Percentiles rank a stretch among this genome's conserved stretches.
Evolutionary conservation across 2,797 vertebrate species (phyloP).

Genomic region (Garrulus glandarius): DNA sequence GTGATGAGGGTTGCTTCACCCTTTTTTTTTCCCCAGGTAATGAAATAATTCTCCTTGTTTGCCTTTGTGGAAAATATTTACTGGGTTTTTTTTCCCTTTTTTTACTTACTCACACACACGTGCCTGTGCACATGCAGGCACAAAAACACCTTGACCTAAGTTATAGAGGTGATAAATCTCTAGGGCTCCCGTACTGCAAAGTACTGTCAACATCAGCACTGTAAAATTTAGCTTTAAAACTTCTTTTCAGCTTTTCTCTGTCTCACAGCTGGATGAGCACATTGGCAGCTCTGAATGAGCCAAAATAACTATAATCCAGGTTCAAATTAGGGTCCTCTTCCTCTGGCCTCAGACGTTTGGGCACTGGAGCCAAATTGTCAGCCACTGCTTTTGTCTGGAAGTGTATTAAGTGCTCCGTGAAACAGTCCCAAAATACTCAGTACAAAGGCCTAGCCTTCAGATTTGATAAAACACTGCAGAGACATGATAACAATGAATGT

Average conservation of each 20-base stretch:
- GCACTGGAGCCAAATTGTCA: background rate
- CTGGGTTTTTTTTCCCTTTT: fast-evolving
- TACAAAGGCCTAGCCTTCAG: background rate
- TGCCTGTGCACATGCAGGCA: background rate
- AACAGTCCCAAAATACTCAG: background rate
- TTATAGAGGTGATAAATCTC: background rate
- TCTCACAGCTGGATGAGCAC: background rate
- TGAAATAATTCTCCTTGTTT: background rate
- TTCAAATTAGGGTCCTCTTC: background rate
- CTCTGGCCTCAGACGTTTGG: background rate
- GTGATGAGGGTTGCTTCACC: background rate
- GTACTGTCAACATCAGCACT: background rate
- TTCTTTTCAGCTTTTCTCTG: background rate
- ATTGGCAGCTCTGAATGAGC: background rate
- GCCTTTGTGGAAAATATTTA: background rate
- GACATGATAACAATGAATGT: background rate
- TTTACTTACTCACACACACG: background rate
- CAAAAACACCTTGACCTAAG: background rate
- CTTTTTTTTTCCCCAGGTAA: background rate
- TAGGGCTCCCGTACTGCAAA: background rate
- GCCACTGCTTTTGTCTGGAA: background rate
- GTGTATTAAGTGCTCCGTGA: background rate
- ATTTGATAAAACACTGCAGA: background rate
- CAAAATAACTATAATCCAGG: background rate
- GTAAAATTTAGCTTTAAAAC: background rate